Base-by-base conservation (phyloP, 2,797 vertebrate genomes). In the Propithecus deckenii region DNA sequence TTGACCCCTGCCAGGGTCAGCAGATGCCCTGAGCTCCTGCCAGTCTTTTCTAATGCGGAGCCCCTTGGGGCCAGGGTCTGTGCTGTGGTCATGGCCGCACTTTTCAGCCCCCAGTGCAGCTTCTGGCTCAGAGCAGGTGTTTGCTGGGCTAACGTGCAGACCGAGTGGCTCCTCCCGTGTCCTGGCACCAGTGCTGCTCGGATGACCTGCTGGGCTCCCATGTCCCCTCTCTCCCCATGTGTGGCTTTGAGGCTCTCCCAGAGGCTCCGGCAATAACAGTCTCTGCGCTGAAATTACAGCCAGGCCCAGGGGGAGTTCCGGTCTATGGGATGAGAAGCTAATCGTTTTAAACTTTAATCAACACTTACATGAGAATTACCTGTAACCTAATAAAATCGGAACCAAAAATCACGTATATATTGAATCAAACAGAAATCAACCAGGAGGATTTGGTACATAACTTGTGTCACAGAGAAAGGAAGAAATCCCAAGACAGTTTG, bases 331-430 rank as follows among this genome's bases (percentile, higher is more conserved):
- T 76, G 0, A 83, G 78, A 95, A 89, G 43, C 50, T 95, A 76
- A 88, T 95, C 69, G 85, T 80, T 71, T 78, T 71, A 48, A 57
- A 76, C 97, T 97, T 95, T 97, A 95, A 95, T 97, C 65, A 93
- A 94, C 94, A 94, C 84, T 81, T 35, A 1, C 48, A 43, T 78
- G 75, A 55, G 86, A 96, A 92, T 90, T 96, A 89, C 95, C 89
- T 80, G 28, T 97, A 94, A 96, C 95, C 97, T 71, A 94, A 35
- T 80, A 97, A 76, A 86, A 5, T 10, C 38, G 57, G 23, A 83
- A 79, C 67, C 10, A n/a, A 38, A 86, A 67, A n/a, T 75, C 69
- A 88, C 23, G 2, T 17, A 5, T 38, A 22, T 61, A 35, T 28
- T 63, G 52, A 35, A 63, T 83, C 46, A 85, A 50, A 55, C 30